Conservation (phyloP, 2,888 invertebrate genomes). For the Ochropacha duplaris region DNA sequence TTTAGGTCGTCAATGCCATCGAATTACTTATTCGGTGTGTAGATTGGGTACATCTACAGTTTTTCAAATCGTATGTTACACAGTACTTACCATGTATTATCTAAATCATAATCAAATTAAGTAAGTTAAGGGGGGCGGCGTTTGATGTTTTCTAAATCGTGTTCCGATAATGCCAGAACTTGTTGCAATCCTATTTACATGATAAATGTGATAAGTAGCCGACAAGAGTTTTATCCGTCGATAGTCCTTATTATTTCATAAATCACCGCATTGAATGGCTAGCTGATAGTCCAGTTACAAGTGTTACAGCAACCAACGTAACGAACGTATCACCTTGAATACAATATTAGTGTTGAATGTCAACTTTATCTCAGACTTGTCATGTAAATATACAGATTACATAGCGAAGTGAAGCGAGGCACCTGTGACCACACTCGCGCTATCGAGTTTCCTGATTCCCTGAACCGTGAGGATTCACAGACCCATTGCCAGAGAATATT, state of each 20-base stretch:
- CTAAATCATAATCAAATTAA: too few species aligned
- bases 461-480: constrained; percentile 29
- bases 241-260: background rate
- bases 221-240: background rate
- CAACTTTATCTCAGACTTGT: constrained; percentile 11
- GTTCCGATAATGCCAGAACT: background rate
- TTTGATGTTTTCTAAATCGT: background rate
- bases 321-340: constrained; percentile 24
- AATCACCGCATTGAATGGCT: background rate
- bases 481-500: constrained; percentile 3
- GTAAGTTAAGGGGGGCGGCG: background rate
- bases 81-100: background rate
- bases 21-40: background rate
- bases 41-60: background rate
- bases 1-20: background rate
- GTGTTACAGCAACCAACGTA: background rate
- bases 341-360: constrained; percentile 30
- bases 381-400: background rate
- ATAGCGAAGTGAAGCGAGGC: constrained; percentile 6
- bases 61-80: background rate
- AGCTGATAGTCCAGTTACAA: background rate
- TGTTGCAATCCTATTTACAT: background rate
- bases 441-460: constrained; percentile 31
- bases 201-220: background rate
- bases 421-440: constrained; percentile 36